phyloP scores from a whole-genome alignment of 2,113 vertebrate genomes.

The Sceloporus undulatus region DNA sequence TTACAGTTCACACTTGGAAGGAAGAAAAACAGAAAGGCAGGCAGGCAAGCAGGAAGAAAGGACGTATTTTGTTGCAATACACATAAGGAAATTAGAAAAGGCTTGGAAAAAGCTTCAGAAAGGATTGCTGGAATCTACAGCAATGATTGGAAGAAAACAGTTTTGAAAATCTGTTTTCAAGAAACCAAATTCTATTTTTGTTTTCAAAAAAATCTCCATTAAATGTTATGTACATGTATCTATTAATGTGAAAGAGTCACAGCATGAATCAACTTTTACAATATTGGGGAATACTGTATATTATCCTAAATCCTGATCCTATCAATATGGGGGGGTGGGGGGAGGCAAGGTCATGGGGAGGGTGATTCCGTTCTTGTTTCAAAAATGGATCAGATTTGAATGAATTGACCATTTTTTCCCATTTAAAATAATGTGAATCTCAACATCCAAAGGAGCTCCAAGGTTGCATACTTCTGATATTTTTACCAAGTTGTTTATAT shows the following conservation, averaged over 20 bases:
- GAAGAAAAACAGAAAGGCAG: neutral
- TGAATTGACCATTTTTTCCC: neutral
- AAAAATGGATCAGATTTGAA: neutral
- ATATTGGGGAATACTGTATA: neutral
- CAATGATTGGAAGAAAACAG: constrained; percentile 51
- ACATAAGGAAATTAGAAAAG: constrained; percentile 42
- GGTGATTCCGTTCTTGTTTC: neutral
- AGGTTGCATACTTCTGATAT: neutral
- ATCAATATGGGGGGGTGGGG: neutral
- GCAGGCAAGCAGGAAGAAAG: neutral
- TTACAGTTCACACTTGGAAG: constrained; percentile 36
- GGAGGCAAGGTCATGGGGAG: too few relatives aligned
- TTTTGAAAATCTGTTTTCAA: neutral
- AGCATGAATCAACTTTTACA: neutral
- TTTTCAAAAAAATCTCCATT: constrained; percentile 50
- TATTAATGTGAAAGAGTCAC: neutral
- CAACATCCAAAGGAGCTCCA: neutral
- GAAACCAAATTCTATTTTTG: constrained; percentile 49
- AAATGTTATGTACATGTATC: neutral
- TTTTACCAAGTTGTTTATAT: neutral
- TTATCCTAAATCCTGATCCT: neutral
- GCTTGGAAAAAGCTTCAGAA: constrained; percentile 17
- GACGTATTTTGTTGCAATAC: constrained; percentile 10
- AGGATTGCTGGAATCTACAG: constrained; percentile 35
- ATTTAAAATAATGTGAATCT: neutral